These are phyloP conservation scores for Lasius fuliginosus DNA, from an alignment of 2,888 invertebrate species.

Conservation along the genomic window DNA sequence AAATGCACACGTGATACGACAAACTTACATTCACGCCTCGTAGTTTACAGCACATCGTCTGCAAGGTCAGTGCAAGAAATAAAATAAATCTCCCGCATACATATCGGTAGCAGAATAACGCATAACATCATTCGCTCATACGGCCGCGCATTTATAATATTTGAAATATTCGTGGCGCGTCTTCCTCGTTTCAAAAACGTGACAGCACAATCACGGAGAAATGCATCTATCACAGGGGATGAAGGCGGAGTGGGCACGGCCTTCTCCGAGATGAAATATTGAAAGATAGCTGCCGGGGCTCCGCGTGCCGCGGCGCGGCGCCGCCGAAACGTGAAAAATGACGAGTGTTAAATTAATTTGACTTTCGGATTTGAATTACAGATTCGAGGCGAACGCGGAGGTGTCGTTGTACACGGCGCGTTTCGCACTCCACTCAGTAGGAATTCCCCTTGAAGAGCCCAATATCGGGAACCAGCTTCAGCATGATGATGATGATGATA, in stretches of 20 bases:
- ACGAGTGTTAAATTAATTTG: conserved; percentile 83
- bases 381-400: conserved; percentile 74
- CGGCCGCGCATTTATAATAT: conserved; percentile 35
- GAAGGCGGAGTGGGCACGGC: not conserved
- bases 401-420: conserved; percentile 73
- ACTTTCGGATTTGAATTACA: conserved; percentile 79
- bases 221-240: conserved; percentile 66
- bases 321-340: conserved; percentile 80
- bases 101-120: conserved; percentile 29
- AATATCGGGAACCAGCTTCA: conserved; percentile 52
- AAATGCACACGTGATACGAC: not conserved
- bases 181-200: conserved; percentile 37
- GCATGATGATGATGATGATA: conserved; percentile 54
- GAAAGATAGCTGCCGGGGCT: conserved; percentile 69
- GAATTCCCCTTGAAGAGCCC: conserved; percentile 60
- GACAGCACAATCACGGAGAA: conserved; percentile 57
- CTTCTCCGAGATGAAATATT: conserved; percentile 73
- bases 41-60: not conserved
- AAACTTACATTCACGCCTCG: conserved; percentile 1
- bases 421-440: conserved; percentile 69
- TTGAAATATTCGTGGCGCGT: conserved; percentile 47
- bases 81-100: conserved; percentile 11
- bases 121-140: conserved; percentile 29
- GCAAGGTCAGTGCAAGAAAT: conserved; percentile 18
- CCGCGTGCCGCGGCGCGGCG: conserved; percentile 64